Evolutionary conservation across 2,113 vertebrate genomes (phyloP).

Genomic region (Proteles cristata): DNA sequence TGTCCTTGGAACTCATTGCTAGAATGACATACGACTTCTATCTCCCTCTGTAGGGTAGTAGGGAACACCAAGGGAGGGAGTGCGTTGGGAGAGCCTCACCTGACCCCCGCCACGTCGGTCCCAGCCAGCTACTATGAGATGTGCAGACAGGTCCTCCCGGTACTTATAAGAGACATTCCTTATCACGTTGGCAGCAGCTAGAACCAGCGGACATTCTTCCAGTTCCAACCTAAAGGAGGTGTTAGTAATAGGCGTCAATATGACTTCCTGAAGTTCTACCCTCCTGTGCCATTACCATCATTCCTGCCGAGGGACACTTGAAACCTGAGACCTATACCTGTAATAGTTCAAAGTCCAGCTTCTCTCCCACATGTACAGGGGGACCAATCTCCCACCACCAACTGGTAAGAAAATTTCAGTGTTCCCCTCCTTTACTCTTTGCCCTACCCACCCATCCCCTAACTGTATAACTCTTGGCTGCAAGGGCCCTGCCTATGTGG

Average conservation of each 20-base stretch:
- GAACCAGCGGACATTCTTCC: conserved; percentile 87
- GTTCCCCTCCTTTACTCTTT: not conserved
- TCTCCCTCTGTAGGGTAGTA: not conserved
- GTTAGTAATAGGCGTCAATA: not conserved
- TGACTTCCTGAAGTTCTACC: not conserved
- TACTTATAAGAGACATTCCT: conserved; percentile 92
- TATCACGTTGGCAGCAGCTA: conserved; percentile 90
- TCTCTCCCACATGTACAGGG: not conserved
- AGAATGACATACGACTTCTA: not conserved
- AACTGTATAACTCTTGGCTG: not conserved
- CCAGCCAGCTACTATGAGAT: conserved; percentile 94
- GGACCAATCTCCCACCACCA: not conserved
- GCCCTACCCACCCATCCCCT: not conserved
- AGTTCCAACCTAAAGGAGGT: conserved; percentile 86
- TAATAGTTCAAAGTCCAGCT: not conserved
- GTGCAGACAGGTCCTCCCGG: conserved; percentile 91
- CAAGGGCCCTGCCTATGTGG: not conserved
- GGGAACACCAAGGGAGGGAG: not conserved
- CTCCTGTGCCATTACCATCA: not conserved
- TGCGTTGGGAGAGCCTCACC: conserved; percentile 79
- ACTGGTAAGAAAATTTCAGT: not conserved
- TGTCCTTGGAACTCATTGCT: not conserved
- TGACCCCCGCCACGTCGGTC: conserved; percentile 89
- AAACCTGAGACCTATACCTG: not conserved
- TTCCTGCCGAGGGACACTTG: not conserved